Evolutionary conservation across 2,797 vertebrate species (phyloP).

Genomic region (Octomys mimax): DNA sequence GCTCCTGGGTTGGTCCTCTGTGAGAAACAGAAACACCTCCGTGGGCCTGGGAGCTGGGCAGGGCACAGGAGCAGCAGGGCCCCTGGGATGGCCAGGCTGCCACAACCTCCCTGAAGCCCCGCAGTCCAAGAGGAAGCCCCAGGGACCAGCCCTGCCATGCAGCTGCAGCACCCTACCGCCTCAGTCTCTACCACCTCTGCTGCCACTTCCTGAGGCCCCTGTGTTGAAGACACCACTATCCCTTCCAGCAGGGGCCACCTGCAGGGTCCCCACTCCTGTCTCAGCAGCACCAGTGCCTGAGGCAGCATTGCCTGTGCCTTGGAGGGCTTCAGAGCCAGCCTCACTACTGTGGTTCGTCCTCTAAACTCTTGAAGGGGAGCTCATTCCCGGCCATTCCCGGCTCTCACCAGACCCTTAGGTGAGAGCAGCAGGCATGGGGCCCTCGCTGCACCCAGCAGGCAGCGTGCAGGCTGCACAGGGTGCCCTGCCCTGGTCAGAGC

Average conservation of each 20-base stretch:
- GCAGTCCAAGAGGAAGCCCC: slow-evolving; percentile 90
- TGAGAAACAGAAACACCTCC: slow-evolving; percentile 94
- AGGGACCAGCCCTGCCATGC: slow-evolving; percentile 90
- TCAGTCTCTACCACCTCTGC: slow-evolving; percentile 90
- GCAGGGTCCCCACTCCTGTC: no score
- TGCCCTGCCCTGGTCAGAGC: slow-evolving; percentile 87
- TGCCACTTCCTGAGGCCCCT: slow-evolving; percentile 86
- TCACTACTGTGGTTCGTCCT: no score
- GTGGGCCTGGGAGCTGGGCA: slow-evolving; percentile 88
- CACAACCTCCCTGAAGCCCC: slow-evolving; percentile 84
- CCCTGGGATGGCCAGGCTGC: slow-evolving; percentile 87
- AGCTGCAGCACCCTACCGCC: slow-evolving; percentile 89
- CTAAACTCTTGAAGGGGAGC: no score
- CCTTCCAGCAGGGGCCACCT: no score
- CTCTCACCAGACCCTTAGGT: no score
- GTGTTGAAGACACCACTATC: slow-evolving; percentile 81
- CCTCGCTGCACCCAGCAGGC: background rate
- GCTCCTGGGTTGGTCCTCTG: slow-evolving; percentile 95
- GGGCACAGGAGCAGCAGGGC: slow-evolving; percentile 92
- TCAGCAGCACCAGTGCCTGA: no score
- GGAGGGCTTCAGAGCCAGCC: no score
- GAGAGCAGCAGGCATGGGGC: no score
- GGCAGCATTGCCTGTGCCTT: no score
- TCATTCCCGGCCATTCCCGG: no score
- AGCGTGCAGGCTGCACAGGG: slow-evolving; percentile 66